phyloP scores from a whole-genome alignment of 2,888 invertebrate genomes.

The Cryptus viduatorius region DNA sequence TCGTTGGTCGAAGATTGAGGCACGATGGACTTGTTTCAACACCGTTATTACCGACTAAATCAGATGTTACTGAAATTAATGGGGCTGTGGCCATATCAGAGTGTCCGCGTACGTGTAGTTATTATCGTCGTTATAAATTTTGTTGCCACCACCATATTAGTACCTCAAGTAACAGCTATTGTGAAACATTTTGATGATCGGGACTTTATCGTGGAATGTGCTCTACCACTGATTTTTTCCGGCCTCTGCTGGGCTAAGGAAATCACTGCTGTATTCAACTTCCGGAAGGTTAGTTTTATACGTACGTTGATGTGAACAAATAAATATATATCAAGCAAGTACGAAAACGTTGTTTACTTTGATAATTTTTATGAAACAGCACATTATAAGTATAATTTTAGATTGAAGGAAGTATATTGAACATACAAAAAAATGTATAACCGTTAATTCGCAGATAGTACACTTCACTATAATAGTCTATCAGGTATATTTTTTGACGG shows the following conservation, averaged over 20 bases:
- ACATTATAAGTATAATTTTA: too few species aligned
- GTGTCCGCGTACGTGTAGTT: not conserved
- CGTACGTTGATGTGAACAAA: not conserved
- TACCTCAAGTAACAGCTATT: conserved; percentile 23
- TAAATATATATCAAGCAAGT: too few species aligned
- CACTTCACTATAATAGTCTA: too few species aligned
- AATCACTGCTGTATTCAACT: conserved; percentile 5
- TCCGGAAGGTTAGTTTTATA: conserved; percentile 14
- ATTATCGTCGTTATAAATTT: not conserved
- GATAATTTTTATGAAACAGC: too few species aligned
- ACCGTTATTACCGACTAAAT: conserved; percentile 41
- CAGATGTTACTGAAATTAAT: conserved; percentile 27
- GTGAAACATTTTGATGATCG: conserved; percentile 23
- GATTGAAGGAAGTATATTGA: too few species aligned
- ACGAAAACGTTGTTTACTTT: too few species aligned
- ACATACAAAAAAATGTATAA: too few species aligned
- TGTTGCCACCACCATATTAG: conserved; percentile 11
- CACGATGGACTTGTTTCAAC: conserved; percentile 31
- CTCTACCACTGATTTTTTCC: not conserved
- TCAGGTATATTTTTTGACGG: too few species aligned
- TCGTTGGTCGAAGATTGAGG: not conserved
- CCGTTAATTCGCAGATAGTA: too few species aligned
- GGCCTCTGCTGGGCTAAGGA: conserved; percentile 1
- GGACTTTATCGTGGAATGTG: conserved; percentile 20
- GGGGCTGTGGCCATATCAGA: conserved; percentile 53